Percentiles rank a stretch among this genome's conserved stretches.
These are phyloP conservation scores for Chironomus striatipennis DNA, from an alignment of 1,140 invertebrate species.

Conservation along the genomic window DNA sequence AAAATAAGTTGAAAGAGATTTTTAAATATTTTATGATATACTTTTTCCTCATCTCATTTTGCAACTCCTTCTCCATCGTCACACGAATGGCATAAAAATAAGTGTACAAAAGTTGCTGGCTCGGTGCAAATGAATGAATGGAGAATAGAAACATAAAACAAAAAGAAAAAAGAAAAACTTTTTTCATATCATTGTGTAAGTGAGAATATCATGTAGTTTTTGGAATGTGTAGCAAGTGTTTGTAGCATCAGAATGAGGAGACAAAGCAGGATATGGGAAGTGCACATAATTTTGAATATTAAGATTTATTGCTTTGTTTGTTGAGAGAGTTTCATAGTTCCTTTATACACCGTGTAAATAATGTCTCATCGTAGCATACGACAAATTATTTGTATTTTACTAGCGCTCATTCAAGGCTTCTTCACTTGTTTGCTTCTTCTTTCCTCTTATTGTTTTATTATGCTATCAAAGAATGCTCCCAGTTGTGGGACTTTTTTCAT, in stretches of 20 bases:
- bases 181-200: neutral
- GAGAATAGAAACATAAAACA: neutral
- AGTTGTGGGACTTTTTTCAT: no score
- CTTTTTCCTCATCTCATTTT: neutral
- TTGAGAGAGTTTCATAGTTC: neutral
- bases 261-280: neutral
- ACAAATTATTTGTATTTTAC: neutral
- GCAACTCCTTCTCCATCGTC: no score
- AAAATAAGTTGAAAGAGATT: slow-evolving; percentile 20
- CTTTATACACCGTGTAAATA: neutral
- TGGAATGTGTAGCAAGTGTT: neutral
- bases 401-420: no score
- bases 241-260: neutral
- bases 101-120: no score
- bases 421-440: no score
- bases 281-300: slow-evolving; percentile 19
- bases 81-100: no score
- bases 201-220: neutral
- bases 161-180: no score
- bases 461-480: no score
- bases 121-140: neutral
- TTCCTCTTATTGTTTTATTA: no score
- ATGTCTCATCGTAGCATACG: neutral
- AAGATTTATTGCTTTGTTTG: slow-evolving; percentile 20
- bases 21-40: slow-evolving; percentile 22